Evolutionary conservation across 2,113 vertebrate species (phyloP).

Genomic region (Eretmochelys imbricata): DNA sequence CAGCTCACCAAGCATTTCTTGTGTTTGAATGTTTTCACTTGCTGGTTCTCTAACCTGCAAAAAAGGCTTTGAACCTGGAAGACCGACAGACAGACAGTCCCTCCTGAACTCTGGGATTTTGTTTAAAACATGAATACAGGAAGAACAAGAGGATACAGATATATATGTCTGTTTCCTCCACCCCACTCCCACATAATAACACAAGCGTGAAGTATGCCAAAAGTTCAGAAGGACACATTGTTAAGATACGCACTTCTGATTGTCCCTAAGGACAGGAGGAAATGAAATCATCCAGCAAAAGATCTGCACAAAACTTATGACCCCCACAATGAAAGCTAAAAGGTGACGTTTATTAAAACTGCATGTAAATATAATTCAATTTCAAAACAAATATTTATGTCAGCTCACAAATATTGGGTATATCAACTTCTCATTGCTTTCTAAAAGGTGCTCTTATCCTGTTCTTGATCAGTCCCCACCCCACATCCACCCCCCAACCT

Average conservation of each 20-base stretch:
- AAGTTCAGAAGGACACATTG: constrained; percentile 48
- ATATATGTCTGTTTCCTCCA: not conserved
- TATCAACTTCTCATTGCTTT: not conserved
- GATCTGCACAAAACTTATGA: not conserved
- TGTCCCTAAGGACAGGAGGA: not conserved
- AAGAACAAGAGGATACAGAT: not conserved
- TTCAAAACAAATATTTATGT: not conserved
- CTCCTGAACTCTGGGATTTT: not conserved
- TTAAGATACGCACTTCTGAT: constrained; percentile 24
- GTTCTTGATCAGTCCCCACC: no score
- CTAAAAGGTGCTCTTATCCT: not conserved
- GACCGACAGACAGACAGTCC: not conserved
- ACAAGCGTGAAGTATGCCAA: constrained; percentile 44
- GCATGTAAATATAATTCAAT: not conserved
- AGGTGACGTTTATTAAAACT: not conserved
- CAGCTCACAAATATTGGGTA: not conserved
- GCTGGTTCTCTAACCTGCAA: not conserved
- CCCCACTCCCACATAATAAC: constrained; percentile 46
- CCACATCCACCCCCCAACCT: not conserved
- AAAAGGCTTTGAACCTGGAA: constrained; percentile 32
- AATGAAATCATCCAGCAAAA: not conserved
- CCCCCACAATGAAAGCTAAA: not conserved
- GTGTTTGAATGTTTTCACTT: not conserved
- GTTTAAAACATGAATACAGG: not conserved
- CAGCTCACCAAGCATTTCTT: not conserved